phyloP scores from a whole-genome alignment of 2,797 vertebrate genomes.

The Tadarida brasiliensis region DNA sequence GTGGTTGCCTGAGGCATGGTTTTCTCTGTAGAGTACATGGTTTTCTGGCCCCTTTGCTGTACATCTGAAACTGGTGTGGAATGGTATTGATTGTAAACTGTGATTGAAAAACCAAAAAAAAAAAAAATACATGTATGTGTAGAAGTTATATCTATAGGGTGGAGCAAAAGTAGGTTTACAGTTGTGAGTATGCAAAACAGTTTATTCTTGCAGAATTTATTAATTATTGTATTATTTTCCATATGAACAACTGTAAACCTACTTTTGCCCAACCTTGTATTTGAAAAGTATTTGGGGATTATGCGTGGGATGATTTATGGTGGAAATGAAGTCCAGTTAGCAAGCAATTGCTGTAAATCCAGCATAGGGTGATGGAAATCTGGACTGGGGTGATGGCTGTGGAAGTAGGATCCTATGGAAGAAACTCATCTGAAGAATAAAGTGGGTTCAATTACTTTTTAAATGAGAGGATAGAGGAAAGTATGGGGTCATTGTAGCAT shows the following conservation, averaged over 20 bases:
- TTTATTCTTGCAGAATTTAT: neutral
- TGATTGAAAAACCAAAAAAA: neutral
- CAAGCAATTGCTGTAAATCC: neutral
- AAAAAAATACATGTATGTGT: neutral
- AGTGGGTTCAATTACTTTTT: neutral
- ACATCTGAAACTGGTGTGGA: neutral
- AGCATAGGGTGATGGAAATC: neutral
- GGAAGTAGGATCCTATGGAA: neutral
- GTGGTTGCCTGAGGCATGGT: neutral
- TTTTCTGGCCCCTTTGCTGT: neutral
- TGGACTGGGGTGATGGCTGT: neutral
- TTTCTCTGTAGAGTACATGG: neutral
- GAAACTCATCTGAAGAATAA: neutral
- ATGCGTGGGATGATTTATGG: neutral
- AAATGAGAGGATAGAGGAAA: neutral
- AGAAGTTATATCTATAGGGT: neutral
- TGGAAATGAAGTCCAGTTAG: neutral
- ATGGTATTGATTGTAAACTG: neutral
- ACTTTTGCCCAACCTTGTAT: neutral
- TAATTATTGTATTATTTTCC: neutral
- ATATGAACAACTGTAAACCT: neutral
- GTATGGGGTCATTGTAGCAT: neutral
- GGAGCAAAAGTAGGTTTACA: neutral
- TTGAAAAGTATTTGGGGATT: neutral
- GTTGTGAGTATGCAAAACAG: neutral